A percentile compares a stretch with the other conserved stretches of the same genome.
phyloP scores from a whole-genome alignment of 2,888 invertebrate species.

The Microchrysa polita region DNA sequence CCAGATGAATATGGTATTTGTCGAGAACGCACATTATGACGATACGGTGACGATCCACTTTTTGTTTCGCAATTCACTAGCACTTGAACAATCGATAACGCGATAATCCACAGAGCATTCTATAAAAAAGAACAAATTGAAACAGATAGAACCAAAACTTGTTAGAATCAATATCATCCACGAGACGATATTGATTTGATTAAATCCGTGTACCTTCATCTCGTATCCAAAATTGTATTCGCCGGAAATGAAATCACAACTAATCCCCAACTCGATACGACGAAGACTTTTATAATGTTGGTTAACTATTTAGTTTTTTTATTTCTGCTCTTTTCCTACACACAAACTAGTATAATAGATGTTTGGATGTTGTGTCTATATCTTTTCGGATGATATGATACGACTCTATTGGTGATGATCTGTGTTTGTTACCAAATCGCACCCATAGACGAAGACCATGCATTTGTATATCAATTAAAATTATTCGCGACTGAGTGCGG shows the following conservation, averaged over 20 bases:
- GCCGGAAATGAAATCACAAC: conserved; percentile 32
- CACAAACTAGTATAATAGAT: background rate
- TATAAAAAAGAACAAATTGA: conserved; percentile 8
- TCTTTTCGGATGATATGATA: background rate
- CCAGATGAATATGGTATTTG: background rate
- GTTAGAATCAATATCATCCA: background rate
- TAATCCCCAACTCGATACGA: background rate
- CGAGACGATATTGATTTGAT: background rate
- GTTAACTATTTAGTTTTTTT: conserved; percentile 14
- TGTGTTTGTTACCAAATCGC: too few species aligned
- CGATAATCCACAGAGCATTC: conserved; percentile 34
- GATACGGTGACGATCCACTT: background rate
- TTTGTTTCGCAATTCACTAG: conserved; percentile 5
- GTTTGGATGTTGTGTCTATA: background rate
- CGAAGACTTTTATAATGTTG: conserved; percentile 35
- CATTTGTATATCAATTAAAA: too few species aligned
- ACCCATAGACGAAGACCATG: too few species aligned
- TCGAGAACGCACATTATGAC: background rate
- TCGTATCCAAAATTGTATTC: conserved; percentile 15
- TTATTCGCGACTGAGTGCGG: too few species aligned
- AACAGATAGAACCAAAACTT: conserved; percentile 22
- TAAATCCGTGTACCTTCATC: conserved; percentile 31
- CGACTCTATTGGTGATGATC: too few species aligned
- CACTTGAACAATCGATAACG: conserved; percentile 22
- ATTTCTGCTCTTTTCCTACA: background rate